Percentiles rank a stretch among this genome's conserved stretches.
Evolutionary conservation across 2,797 vertebrate species (phyloP).

Genomic region (Scolopax bukidnonensis): DNA sequence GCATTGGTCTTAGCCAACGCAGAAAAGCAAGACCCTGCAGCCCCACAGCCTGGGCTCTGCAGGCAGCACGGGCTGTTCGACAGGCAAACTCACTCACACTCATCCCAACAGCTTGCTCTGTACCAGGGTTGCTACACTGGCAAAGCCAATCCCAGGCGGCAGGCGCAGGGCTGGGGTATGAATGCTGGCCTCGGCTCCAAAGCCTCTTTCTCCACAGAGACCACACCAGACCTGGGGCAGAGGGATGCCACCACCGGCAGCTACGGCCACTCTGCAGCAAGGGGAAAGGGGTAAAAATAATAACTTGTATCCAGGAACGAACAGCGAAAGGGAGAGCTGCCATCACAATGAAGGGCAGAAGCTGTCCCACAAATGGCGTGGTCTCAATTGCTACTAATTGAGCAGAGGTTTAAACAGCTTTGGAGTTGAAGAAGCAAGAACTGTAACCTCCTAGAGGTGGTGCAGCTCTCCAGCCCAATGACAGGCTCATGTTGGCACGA

Average conservation of each 20-base stretch:
- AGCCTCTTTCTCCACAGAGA: not conserved
- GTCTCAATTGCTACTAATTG: not conserved
- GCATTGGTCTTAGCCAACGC: not conserved
- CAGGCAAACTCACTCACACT: not conserved
- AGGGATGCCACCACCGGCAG: not conserved
- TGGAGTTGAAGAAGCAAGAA: not conserved
- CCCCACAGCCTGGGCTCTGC: not conserved
- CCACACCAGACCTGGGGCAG: not conserved
- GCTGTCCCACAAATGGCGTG: not conserved
- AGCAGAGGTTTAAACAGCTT: not conserved
- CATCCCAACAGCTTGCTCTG: not conserved
- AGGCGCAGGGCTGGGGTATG: not conserved
- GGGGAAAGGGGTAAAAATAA: not conserved
- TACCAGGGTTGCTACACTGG: rapidly evolving
- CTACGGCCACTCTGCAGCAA: not conserved
- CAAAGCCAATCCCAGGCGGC: not conserved
- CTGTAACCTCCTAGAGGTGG: not conserved
- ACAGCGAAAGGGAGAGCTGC: not conserved
- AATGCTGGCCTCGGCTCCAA: not conserved
- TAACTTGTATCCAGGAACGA: not conserved
- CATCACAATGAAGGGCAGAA: not conserved
- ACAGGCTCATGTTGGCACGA: not conserved
- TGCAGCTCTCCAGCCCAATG: not conserved
- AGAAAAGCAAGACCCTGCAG: not conserved
- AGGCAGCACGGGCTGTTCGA: not conserved